Percentiles rank a stretch among this genome's conserved stretches.
These are phyloP conservation scores for Tinea trinotella DNA, from an alignment of 2,888 invertebrate genomes.

Conservation along the genomic window DNA sequence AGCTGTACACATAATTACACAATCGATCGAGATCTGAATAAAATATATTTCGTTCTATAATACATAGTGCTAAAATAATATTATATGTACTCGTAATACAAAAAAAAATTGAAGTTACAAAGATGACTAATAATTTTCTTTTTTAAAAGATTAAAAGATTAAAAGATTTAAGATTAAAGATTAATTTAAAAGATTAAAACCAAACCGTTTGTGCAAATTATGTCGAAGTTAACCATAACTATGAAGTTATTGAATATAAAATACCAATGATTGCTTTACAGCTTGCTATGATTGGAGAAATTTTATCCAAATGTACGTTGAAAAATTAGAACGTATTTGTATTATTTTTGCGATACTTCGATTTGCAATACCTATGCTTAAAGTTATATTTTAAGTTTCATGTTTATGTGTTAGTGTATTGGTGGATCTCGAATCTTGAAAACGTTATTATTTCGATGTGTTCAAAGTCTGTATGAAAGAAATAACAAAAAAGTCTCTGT, in stretches of 20 bases:
- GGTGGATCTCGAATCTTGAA: neutral
- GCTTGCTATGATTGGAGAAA: neutral
- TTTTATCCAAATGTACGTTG: too few species aligned
- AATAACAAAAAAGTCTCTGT: too few species aligned
- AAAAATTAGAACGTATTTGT: neutral
- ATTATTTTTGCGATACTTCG: neutral
- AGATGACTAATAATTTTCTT: too few species aligned
- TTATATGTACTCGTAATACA: too few species aligned
- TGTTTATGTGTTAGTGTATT: neutral
- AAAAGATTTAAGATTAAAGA: too few species aligned
- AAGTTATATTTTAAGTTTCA: neutral
- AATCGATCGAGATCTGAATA: neutral
- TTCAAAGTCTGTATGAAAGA: too few species aligned
- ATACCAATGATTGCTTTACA: neutral
- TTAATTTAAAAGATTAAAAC: neutral
- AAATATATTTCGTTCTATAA: neutral
- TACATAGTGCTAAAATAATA: too few species aligned
- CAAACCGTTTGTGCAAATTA: neutral
- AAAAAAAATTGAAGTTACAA: too few species aligned
- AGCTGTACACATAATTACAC: neutral
- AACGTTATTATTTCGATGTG: too few species aligned
- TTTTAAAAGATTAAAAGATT: too few species aligned
- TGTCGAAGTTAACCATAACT: neutral
- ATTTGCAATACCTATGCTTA: constrained; percentile 8
- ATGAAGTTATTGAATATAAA: neutral